Evolutionary conservation across 2,888 invertebrate genomes (phyloP), one percentile per base, ranked within the genome.

Genomic region (Dolomedes plantarius): DNA sequence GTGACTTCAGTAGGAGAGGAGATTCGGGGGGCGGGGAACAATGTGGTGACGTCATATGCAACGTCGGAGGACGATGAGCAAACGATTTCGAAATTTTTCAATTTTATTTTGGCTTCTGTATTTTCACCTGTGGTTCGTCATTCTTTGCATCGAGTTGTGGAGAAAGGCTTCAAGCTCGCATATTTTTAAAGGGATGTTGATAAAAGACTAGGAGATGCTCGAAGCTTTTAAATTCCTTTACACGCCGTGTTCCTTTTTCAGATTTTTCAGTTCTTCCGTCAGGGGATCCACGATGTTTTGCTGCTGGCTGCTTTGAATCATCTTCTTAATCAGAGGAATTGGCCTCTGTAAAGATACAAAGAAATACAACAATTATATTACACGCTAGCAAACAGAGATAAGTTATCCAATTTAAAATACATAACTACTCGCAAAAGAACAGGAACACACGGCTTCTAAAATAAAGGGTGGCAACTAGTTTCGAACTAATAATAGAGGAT

Each of bases 251-350:
- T 73, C 32, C 50, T 83, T 83, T 56, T 83, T 83, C 19, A 83
- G 71, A 39, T 65, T 77, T 46, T 41, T 77, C 36, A 83, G 56
- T 16, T 83, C 76, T 32, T 77, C 76, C 19, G 75, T 19, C 9
- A 83, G 39, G 11, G 72, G 76, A 23, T 83, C 83, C 0, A 46
- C 28, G 16, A 31, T 19, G 1, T 3, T 41, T n/a, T 71, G 23
- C 31, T 62, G 39, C 23, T 69, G 50, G 1, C 72, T 71, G 16
- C 16, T 67, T 27, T 83, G 83, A n/a, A 83, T 77, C 72, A 83
- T 71, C 23, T 83, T 56, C 36, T 83, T 83, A 74, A 83, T 72
- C 1, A 77, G 62, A 32, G 83, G 83, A 23, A 83, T 83, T 29
- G 83, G 76, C 13, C 71, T 83, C 83, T 83, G 50, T 6, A 65